These are phyloP conservation scores for Crenichthys baileyi DNA, from an alignment of 2,797 vertebrate genomes.

Conservation along the genomic window DNA sequence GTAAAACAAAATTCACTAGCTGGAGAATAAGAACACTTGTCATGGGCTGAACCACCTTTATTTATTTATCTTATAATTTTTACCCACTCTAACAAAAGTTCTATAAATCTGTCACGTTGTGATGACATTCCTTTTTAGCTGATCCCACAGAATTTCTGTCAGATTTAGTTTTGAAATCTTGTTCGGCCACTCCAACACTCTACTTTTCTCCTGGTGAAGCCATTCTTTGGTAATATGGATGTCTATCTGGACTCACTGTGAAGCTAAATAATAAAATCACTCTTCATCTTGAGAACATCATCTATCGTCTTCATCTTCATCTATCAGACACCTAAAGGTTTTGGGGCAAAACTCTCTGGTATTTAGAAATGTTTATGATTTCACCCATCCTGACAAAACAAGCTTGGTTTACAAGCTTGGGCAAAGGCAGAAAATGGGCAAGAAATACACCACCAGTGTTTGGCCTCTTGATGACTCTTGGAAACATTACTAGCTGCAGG, in stretches of 20 bases:
- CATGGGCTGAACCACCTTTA: neutral
- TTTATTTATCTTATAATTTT: neutral
- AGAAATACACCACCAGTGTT: neutral
- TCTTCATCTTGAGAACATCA: neutral
- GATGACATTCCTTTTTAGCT: neutral
- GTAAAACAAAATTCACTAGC: constrained; percentile 1
- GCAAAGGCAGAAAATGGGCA: neutral
- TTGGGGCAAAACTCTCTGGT: no score
- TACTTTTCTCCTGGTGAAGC: neutral
- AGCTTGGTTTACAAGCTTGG: neutral
- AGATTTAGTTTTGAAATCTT: neutral
- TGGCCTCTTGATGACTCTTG: neutral
- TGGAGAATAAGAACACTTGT: neutral
- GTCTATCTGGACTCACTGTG: neutral
- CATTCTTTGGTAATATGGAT: no score
- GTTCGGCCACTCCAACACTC: neutral
- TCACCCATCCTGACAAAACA: neutral
- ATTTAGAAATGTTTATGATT: neutral
- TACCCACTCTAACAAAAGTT: neutral
- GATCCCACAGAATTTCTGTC: neutral
- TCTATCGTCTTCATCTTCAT: neutral
- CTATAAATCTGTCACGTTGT: neutral
- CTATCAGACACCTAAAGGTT: neutral
- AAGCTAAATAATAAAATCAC: neutral
- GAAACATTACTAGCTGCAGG: neutral